Base-by-base conservation (phyloP, 2,888 invertebrate genomes). In the Arenicola marina region DNA sequence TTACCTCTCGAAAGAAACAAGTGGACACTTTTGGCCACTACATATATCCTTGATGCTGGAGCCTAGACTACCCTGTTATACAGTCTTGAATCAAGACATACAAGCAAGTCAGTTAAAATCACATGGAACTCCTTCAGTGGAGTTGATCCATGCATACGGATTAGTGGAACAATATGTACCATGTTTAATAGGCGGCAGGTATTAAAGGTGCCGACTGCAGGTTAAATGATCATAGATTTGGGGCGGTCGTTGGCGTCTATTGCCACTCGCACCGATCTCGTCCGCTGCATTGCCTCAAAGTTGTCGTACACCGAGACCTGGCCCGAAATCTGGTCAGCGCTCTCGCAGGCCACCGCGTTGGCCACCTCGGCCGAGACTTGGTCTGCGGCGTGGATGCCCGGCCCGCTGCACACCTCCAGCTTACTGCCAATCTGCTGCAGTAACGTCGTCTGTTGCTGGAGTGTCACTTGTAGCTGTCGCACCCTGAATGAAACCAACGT, bases 371-470 rank as follows among this genome's bases (percentile, higher is more conserved):
- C 11, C 21, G 56, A 38, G 21, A 7, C 11, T 11, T 11, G 18
- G 31, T 29, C 29, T 28, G 54, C 28, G 21, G 29, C 11, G 31
- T 4, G 7, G 7, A 24, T 31, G 7, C 21, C 31, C 32, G 29
- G 11, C 26, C 31, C 54, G 54, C n/a, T n/a, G n/a, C n/a, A 28
- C 4, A 66, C 46, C 51, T 68, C 61, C 15, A 70, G 54, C 29
- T 63, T 62, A n/a, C 53, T 32, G 7, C 62, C 68, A 11, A 70
- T 65, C 51, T 70, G 65, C n/a, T 67, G 63, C 1, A 70, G 65
- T 2, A 70, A 26, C 7, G 51, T 7, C n/a, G 51, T 46, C 59
- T 70, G 69, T 33, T 69, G 67, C 51, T 67, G 65, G 7, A 65
- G 51, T 24, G 31, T 32, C 24, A 55, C 51, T 55, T 56, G 59